These are phyloP conservation scores for Tetrapedia diversipes DNA, from an alignment of 2,888 invertebrate genomes.

Conservation along the genomic window DNA sequence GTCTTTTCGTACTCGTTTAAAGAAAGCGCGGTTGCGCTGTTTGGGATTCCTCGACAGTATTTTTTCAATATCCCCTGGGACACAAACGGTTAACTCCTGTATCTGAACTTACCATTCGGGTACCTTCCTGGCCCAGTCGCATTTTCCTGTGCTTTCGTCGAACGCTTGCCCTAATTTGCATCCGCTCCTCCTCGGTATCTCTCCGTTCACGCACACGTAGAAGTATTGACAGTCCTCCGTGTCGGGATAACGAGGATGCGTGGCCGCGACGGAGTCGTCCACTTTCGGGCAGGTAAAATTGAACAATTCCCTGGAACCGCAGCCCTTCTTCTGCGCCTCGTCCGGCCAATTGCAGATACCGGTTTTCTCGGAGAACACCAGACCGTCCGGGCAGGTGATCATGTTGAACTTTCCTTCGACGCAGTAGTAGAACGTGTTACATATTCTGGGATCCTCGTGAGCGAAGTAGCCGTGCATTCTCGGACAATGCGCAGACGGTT, in stretches of 20 bases:
- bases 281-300: constrained; percentile 92
- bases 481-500: constrained; percentile 89
- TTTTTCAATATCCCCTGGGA: too few species aligned
- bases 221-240: constrained; percentile 95
- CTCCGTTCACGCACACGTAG: constrained; percentile 95
- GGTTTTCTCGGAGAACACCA: constrained; percentile 94
- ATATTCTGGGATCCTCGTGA: constrained; percentile 90
- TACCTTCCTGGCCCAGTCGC: constrained; percentile 94
- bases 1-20: too few species aligned
- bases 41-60: too few species aligned
- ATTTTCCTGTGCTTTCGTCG: constrained; percentile 90
- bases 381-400: constrained; percentile 93
- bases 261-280: constrained; percentile 88
- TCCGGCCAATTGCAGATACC: constrained; percentile 97
- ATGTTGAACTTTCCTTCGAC: constrained; percentile 95
- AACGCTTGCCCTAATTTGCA: constrained; percentile 95
- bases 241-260: constrained; percentile 94
- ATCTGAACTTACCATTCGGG: constrained; percentile 90
- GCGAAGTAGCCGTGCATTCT: constrained; percentile 94
- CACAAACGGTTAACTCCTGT: too few species aligned
- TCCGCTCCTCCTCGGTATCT: constrained; percentile 92
- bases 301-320: constrained; percentile 93
- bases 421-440: constrained; percentile 94
- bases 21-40: too few species aligned
- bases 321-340: constrained; percentile 94